Conservation (phyloP, 2,797 vertebrate genomes). For the Vireo griseus region DNA sequence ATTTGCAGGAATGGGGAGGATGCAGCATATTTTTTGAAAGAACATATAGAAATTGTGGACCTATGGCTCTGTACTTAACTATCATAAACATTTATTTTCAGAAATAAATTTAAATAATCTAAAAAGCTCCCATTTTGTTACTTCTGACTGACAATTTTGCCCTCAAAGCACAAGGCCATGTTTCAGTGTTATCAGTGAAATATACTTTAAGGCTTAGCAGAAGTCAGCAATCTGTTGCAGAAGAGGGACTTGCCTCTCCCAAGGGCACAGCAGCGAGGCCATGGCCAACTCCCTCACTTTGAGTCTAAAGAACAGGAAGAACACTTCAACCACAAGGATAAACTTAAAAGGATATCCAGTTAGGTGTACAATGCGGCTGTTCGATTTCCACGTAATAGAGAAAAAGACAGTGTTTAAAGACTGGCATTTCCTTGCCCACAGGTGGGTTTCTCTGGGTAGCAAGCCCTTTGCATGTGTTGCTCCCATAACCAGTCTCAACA, state of each 20-base stretch:
- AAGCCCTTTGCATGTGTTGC: fast-evolving
- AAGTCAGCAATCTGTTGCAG: background rate
- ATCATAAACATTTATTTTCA: background rate
- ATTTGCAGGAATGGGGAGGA: background rate
- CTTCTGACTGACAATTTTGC: background rate
- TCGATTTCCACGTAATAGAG: background rate
- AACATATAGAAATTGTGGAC: background rate
- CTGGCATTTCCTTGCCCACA: background rate
- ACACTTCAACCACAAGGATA: background rate
- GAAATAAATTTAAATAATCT: background rate
- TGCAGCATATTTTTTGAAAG: background rate
- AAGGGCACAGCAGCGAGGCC: fast-evolving
- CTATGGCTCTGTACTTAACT: background rate
- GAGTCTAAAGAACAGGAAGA: background rate
- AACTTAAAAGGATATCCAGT: background rate
- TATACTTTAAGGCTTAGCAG: background rate
- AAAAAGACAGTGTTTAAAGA: background rate
- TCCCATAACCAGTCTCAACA: background rate
- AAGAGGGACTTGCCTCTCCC: background rate
- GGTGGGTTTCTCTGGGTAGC: background rate
- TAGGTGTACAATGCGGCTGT: background rate
- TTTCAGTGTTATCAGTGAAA: background rate
- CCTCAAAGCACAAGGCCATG: background rate
- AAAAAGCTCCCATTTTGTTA: background rate
- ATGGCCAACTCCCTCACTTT: fast-evolving